Evolutionary conservation across 2,113 vertebrate genomes (phyloP).

Genomic region (Sturnus vulgaris): DNA sequence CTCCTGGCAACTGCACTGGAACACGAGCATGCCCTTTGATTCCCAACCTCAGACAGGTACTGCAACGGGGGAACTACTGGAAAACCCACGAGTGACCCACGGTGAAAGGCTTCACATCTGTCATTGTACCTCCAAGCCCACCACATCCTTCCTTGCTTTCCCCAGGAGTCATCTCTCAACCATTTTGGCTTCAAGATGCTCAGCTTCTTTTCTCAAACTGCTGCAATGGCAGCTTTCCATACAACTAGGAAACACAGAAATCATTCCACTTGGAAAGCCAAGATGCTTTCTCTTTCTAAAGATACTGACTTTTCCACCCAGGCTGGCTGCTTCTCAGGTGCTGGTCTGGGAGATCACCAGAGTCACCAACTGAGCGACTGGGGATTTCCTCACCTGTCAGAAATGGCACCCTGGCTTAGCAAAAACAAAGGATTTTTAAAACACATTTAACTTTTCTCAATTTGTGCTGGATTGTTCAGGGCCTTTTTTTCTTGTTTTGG

Average conservation of each 20-base stretch:
- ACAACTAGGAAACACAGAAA: not conserved
- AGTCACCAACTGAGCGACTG: not conserved
- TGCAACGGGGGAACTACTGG: not conserved
- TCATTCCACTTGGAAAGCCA: not conserved
- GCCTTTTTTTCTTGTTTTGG: not conserved
- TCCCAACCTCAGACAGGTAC: not conserved
- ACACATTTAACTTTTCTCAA: not conserved
- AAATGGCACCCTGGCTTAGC: not conserved
- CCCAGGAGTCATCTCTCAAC: not conserved
- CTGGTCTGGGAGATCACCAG: not conserved
- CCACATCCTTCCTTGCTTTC: not conserved
- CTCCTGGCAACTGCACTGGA: accelerated
- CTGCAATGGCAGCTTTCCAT: not conserved
- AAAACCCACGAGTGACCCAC: not conserved
- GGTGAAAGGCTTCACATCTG: not conserved
- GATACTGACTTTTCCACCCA: not conserved
- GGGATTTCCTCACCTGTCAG: not conserved
- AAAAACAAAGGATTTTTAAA: not conserved
- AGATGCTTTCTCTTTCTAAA: not conserved
- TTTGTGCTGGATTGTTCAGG: not conserved
- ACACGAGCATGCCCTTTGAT: accelerated
- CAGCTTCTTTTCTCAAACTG: not conserved
- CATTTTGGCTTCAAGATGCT: not conserved
- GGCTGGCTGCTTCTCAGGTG: not conserved
- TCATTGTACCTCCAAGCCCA: not conserved